Conservation (phyloP, 2,797 vertebrate genomes). For the Tapirus indicus region DNA sequence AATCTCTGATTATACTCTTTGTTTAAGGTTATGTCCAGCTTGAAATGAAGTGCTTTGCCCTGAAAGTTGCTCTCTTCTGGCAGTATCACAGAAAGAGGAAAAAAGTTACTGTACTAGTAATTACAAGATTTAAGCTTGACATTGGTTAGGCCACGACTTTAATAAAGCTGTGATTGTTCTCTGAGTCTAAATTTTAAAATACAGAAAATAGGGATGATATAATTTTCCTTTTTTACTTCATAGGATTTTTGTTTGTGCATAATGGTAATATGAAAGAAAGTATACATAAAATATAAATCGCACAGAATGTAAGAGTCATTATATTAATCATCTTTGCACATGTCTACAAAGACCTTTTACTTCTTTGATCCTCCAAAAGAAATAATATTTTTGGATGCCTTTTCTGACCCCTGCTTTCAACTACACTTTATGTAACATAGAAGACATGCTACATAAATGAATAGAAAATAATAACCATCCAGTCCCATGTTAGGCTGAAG, state of each 20-base stretch:
- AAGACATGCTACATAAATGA: not conserved
- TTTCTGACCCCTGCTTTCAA: not conserved
- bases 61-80: not conserved
- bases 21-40: not conserved
- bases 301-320: not conserved
- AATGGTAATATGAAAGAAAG: not conserved
- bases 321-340: not conserved
- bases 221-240: not conserved
- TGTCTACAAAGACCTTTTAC: not conserved
- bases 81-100: no score
- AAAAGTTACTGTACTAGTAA: not conserved
- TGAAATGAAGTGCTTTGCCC: not conserved
- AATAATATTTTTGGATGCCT: not conserved
- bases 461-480: not conserved
- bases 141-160: not conserved
- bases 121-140: not conserved
- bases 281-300: not conserved
- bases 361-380: not conserved
- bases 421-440: fast-evolving
- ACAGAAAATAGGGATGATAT: not conserved
- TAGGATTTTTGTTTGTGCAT: not conserved
- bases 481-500: not conserved
- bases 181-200: not conserved
- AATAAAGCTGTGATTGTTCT: not conserved
- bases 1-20: not conserved